Percentiles rank a stretch among this genome's conserved stretches.
Conservation (phyloP, 2,888 invertebrate genomes). For the Pterobdella sp. region DNA sequence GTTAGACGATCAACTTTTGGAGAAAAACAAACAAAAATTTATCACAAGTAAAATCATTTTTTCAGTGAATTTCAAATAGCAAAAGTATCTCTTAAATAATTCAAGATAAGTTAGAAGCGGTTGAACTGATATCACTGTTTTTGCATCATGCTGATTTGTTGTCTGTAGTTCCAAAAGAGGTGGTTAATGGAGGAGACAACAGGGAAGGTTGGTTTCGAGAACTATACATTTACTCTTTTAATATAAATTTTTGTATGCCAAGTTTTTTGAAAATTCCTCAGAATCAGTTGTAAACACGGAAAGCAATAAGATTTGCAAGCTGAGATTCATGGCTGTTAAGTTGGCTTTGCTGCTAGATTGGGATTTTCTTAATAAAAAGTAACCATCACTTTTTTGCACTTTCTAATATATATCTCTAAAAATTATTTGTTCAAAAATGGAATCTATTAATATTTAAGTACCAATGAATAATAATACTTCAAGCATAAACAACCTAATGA, state of each 20-base stretch:
- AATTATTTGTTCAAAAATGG: too few relatives aligned
- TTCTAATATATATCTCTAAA: not conserved
- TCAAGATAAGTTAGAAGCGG: not conserved
- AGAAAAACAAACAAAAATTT: constrained; percentile 1
- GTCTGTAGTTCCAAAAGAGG: not conserved
- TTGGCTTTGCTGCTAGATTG: not conserved
- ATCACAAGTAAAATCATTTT: not conserved
- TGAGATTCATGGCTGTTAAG: not conserved
- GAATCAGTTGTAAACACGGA: not conserved
- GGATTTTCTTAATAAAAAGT: not conserved
- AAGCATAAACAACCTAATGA: not conserved
- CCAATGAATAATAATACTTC: not conserved
- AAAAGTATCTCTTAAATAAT: not conserved
- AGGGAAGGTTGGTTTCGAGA: constrained; percentile 1
- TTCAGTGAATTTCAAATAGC: not conserved
- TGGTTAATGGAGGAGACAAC: not conserved
- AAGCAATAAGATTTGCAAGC: not conserved
- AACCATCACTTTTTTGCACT: not conserved
- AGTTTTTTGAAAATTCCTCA: too few relatives aligned
- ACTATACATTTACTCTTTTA: too few relatives aligned
- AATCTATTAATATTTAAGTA: not conserved
- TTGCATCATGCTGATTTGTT: not conserved
- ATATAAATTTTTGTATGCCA: too few relatives aligned
- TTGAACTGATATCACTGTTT: not conserved
- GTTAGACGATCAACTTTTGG: not conserved